phyloP scores from a whole-genome alignment of 2,797 vertebrate species.

The Enteromius argenteus region DNA sequence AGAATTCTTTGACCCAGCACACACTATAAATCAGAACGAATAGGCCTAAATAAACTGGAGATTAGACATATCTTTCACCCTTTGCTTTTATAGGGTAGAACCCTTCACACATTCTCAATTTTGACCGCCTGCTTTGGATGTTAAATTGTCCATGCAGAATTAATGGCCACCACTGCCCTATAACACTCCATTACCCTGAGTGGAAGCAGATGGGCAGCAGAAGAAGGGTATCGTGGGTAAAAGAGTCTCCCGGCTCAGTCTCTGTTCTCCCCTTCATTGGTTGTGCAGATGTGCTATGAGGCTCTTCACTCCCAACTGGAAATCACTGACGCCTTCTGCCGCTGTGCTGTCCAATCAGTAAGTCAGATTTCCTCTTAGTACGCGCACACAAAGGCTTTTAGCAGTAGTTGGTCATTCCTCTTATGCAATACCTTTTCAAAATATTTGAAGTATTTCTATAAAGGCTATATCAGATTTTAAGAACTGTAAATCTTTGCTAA shows the following conservation, averaged over 20 bases:
- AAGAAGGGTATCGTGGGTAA: conserved; percentile 46
- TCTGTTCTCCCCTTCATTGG: conserved; percentile 51
- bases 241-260: conserved; percentile 41
- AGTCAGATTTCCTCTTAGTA: background rate
- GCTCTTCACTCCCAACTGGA: conserved; percentile 52
- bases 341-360: conserved; percentile 32
- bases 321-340: conserved; percentile 50
- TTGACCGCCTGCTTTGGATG: conserved; percentile 78
- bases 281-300: conserved; percentile 55
- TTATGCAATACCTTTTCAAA: background rate
- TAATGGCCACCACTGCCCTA: conserved; percentile 56
- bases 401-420: background rate
- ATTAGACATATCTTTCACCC: background rate
- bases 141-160: conserved; percentile 75
- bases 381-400: background rate
- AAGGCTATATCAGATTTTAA: background rate
- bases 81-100: conserved; percentile 46
- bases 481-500: background rate
- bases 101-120: conserved; percentile 68
- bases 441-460: background rate
- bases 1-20: no score
- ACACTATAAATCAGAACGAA: background rate
- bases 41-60: background rate
- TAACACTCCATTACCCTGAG: conserved; percentile 57
- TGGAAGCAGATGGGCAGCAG: conserved; percentile 50